Evolutionary conservation across 2,888 invertebrate species (phyloP).

Genomic region (Protophormia terraenovae): DNA sequence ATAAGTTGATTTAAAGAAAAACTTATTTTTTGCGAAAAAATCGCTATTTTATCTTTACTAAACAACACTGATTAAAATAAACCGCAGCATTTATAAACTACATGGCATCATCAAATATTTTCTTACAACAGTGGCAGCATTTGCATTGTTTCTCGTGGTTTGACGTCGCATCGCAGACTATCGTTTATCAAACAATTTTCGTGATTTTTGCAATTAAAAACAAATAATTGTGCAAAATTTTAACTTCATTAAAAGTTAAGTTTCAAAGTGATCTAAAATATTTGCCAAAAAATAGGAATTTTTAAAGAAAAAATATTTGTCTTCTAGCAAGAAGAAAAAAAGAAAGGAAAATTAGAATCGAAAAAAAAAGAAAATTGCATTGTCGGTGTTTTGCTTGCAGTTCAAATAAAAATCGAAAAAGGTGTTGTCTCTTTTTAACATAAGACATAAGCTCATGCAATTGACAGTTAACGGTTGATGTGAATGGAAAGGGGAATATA

Average conservation of each 20-base stretch:
- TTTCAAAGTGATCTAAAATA: slow-evolving; percentile 1
- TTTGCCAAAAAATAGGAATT: background rate
- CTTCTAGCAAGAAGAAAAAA: background rate
- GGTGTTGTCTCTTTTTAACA: slow-evolving; percentile 46
- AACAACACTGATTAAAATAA: too few species aligned
- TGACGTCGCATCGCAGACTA: slow-evolving; percentile 31
- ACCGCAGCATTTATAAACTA: too few species aligned
- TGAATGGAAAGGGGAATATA: slow-evolving; percentile 27
- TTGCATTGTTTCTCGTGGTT: slow-evolving; percentile 9
- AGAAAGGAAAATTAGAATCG: background rate
- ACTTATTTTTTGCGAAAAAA: too few species aligned
- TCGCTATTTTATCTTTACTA: too few species aligned
- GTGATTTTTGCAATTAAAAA: slow-evolving; percentile 17
- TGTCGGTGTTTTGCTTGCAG: slow-evolving; percentile 55
- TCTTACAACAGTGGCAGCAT: slow-evolving; percentile 22
- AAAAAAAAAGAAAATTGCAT: slow-evolving; percentile 42
- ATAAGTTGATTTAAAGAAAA: too few species aligned
- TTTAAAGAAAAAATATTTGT: background rate
- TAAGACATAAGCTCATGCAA: background rate
- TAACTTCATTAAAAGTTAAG: background rate
- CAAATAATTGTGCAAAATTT: background rate
- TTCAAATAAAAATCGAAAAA: background rate
- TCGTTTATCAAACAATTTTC: slow-evolving; percentile 5
- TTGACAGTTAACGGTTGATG: slow-evolving; percentile 28
- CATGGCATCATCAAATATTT: too few species aligned